Conservation (phyloP, 2,888 invertebrate species). For the Lycocerus yunnanus region DNA sequence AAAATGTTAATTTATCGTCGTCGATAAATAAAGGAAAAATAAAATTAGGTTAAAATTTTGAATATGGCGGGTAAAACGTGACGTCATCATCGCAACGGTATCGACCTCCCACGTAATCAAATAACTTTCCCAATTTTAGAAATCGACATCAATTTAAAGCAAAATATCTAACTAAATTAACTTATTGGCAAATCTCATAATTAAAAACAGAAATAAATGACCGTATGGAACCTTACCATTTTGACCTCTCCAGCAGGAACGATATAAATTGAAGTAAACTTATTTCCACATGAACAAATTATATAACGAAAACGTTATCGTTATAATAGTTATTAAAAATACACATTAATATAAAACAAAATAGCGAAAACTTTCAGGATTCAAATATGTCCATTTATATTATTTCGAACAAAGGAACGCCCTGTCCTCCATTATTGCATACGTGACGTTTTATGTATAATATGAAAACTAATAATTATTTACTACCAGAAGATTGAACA, state of each 20-base stretch:
- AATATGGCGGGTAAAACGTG: not conserved
- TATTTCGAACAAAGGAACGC: conserved; percentile 29
- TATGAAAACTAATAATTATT: conserved; percentile 23
- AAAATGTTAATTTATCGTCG: not conserved
- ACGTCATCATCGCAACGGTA: not conserved
- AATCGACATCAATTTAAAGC: not conserved
- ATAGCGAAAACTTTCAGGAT: not conserved
- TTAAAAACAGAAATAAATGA: not conserved
- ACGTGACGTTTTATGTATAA: conserved; percentile 26
- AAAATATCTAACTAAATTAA: not conserved
- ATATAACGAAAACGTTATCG: not conserved
- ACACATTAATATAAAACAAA: not conserved
- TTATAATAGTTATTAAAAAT: not conserved
- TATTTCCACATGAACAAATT: conserved; percentile 2
- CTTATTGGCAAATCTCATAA: not conserved
- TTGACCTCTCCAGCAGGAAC: conserved; percentile 5
- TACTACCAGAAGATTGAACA: conserved; percentile 30
- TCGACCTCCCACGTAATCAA: not conserved
- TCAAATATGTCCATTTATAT: not conserved
- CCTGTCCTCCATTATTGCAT: conserved; percentile 33
- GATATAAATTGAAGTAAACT: conserved; percentile 16
- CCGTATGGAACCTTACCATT: conserved; percentile 25
- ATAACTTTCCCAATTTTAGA: not conserved
- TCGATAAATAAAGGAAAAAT: conserved; percentile 40
- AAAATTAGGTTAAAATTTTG: not conserved